phyloP scores from a whole-genome alignment of 2,797 vertebrate species.

The Champsocephalus esox region DNA sequence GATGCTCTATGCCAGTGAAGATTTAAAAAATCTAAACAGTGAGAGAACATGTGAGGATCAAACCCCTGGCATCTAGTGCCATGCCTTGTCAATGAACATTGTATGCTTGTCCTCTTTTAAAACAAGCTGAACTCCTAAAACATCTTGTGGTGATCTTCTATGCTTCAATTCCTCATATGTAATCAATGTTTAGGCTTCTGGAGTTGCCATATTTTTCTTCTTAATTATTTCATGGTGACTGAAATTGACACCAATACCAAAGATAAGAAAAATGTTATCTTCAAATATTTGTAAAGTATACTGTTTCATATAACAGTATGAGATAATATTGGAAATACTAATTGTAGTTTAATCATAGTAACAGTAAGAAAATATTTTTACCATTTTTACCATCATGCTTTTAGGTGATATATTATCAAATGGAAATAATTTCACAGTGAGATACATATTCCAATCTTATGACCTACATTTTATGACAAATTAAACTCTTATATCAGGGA shows the following conservation, averaged over 20 bases:
- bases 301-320: no score
- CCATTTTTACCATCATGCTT: no score
- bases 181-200: slow-evolving; percentile 39
- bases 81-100: slow-evolving; percentile 28
- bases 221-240: slow-evolving; percentile 9
- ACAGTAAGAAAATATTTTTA: no score
- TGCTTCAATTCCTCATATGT: slow-evolving; percentile 40
- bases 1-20: slow-evolving; percentile 1
- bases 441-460: background rate
- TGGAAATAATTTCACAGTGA: background rate
- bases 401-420: background rate
- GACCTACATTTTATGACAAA: background rate
- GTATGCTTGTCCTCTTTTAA: slow-evolving; percentile 8
- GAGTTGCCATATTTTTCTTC: slow-evolving; percentile 17
- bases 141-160: slow-evolving; percentile 29
- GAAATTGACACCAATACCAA: background rate
- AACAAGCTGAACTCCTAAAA: slow-evolving; percentile 36
- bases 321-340: no score
- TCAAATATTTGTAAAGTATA: background rate
- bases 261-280: slow-evolving; percentile 1
- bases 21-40: slow-evolving; percentile 3
- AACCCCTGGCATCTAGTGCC: slow-evolving; percentile 17
- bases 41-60: slow-evolving; percentile 28
- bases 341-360: no score
- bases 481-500: slow-evolving; percentile 2